These are phyloP conservation scores for Leuciscus idus DNA, from an alignment of 2,113 vertebrate genomes.

Conservation along the genomic window DNA sequence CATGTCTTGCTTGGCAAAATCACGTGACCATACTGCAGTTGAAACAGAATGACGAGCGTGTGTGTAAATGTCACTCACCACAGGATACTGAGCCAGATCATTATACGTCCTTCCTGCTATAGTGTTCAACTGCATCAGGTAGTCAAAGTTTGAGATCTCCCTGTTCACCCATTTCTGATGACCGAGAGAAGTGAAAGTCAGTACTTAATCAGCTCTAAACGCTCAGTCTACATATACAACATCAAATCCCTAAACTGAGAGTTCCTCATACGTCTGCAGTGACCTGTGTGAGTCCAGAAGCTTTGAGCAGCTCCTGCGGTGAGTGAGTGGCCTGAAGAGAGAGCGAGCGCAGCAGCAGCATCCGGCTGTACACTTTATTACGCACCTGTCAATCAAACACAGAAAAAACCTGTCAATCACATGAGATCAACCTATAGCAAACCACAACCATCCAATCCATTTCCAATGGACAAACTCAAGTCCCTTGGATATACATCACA, in stretches of 20 bases:
- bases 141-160: slow-evolving; percentile 98
- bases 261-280: background rate
- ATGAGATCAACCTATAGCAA: too few species aligned
- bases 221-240: background rate
- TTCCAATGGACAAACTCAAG: too few species aligned
- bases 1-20: too few species aligned
- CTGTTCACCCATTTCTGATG: slow-evolving; percentile 96
- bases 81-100: slow-evolving; percentile 94
- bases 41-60: background rate
- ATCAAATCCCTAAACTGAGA: background rate
- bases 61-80: slow-evolving; percentile 78
- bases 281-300: slow-evolving; percentile 95
- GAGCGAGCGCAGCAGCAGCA: slow-evolving; percentile 87
- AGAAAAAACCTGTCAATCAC: background rate
- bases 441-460: too few species aligned
- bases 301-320: slow-evolving; percentile 92
- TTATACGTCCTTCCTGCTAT: slow-evolving; percentile 97
- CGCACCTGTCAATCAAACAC: slow-evolving; percentile 77
- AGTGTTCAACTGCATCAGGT: slow-evolving; percentile 97
- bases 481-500: background rate
- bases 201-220: background rate
- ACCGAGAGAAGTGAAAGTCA: background rate
- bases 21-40: background rate
- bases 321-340: slow-evolving; percentile 89
- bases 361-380: slow-evolving; percentile 92